Conservation (phyloP, 2,113 vertebrate species). For the Dasypus novemcinctus region DNA sequence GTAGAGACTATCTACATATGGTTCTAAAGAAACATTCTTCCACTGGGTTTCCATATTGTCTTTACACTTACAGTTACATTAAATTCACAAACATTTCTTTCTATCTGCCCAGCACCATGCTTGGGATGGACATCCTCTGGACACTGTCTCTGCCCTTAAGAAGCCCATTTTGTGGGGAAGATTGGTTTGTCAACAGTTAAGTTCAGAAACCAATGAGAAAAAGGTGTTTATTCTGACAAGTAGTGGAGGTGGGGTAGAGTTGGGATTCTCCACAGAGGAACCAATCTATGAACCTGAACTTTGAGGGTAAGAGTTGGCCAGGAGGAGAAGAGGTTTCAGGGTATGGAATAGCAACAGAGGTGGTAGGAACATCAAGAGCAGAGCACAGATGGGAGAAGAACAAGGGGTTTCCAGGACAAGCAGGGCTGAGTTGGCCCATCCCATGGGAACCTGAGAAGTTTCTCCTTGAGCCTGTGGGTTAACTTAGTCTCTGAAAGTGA, state of each 20-base stretch:
- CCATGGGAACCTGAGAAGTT: background rate
- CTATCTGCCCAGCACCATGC: background rate
- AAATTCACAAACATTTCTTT: background rate
- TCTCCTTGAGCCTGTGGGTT: background rate
- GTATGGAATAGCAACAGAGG: background rate
- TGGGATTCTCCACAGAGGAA: background rate
- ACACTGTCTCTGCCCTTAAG: background rate
- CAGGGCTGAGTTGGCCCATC: background rate
- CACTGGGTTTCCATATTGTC: background rate
- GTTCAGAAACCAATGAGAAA: background rate
- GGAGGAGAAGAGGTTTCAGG: background rate
- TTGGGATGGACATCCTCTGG: background rate
- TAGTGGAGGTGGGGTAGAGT: background rate
- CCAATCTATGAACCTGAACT: background rate
- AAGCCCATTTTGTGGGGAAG: background rate
- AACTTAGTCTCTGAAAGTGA: background rate
- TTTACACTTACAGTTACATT: background rate
- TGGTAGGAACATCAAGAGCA: background rate
- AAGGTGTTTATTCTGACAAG: background rate
- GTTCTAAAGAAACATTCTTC: background rate
- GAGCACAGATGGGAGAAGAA: background rate
- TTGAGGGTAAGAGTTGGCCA: background rate
- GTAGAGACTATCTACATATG: background rate
- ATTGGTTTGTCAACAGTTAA: background rate
- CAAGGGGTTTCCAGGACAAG: background rate